Conservation (phyloP, 1,140 invertebrate genomes). For the Ceratina australensis region DNA sequence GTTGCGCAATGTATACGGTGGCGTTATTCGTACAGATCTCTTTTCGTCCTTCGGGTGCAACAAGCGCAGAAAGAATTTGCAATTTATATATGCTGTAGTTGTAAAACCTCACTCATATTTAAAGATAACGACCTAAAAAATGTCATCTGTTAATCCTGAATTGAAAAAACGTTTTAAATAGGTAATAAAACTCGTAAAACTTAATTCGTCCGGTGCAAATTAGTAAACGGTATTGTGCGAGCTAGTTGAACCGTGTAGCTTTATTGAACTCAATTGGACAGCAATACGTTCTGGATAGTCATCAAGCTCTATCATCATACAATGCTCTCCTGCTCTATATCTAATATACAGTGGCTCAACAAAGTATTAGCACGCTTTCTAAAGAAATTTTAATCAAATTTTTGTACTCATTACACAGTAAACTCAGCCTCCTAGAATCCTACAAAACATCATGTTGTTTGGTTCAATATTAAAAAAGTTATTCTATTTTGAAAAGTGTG, state of each 20-base stretch:
- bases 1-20: conserved; percentile 42
- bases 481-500: too few species aligned
- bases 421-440: too few species aligned
- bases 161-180: too few species aligned
- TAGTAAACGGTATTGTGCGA: background rate
- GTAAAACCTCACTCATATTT: background rate
- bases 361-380: too few species aligned
- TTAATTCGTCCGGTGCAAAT: background rate
- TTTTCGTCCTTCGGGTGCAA: conserved; percentile 31
- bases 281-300: background rate
- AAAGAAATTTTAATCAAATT: too few species aligned
- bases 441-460: too few species aligned
- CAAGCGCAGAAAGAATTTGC: conserved; percentile 13
- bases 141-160: too few species aligned
- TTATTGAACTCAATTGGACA: conserved; percentile 26
- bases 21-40: conserved; percentile 28
- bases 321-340: background rate
- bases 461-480: too few species aligned
- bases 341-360: background rate
- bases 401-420: too few species aligned
- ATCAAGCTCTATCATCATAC: background rate
- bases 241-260: background rate
- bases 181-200: background rate
- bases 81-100: conserved; percentile 14
- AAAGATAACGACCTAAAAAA: background rate